These are phyloP conservation scores for Hippocampus guttulatus DNA, from an alignment of 2,113 vertebrate species.

Conservation along the genomic window DNA sequence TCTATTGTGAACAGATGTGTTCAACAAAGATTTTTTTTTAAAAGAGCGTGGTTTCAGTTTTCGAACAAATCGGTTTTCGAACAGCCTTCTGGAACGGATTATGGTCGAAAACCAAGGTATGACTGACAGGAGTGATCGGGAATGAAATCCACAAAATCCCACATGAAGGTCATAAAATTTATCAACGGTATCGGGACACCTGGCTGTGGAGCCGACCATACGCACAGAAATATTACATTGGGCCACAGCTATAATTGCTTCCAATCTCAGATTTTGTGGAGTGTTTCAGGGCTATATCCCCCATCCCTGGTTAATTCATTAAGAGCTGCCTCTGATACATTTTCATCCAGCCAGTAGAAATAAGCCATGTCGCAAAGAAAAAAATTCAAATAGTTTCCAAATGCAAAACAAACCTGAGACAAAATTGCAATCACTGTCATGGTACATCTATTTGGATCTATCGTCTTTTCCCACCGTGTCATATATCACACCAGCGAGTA, in stretches of 20 bases:
- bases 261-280: too few species aligned
- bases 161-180: background rate
- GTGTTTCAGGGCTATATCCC: background rate
- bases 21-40: too few species aligned
- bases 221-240: background rate
- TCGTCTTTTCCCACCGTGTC: slow-evolving; percentile 21
- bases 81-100: too few species aligned
- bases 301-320: background rate
- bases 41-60: too few species aligned
- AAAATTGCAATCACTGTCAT: background rate
- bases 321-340: background rate
- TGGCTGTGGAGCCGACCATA: too few species aligned
- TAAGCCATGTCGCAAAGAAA: background rate
- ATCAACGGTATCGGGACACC: background rate
- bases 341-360: background rate
- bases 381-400: background rate
- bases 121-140: background rate
- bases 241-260: background rate
- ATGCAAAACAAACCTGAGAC: background rate
- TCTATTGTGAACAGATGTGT: too few species aligned
- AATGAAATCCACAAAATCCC: background rate
- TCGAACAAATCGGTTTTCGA: too few species aligned
- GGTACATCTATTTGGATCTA: slow-evolving; percentile 27
- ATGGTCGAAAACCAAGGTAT: too few species aligned
- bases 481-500: slow-evolving; percentile 49